Evolutionary conservation across 2,797 vertebrate species (phyloP), one percentile per base, ranked within the genome.

Genomic region (Catostomus latipinnis): DNA sequence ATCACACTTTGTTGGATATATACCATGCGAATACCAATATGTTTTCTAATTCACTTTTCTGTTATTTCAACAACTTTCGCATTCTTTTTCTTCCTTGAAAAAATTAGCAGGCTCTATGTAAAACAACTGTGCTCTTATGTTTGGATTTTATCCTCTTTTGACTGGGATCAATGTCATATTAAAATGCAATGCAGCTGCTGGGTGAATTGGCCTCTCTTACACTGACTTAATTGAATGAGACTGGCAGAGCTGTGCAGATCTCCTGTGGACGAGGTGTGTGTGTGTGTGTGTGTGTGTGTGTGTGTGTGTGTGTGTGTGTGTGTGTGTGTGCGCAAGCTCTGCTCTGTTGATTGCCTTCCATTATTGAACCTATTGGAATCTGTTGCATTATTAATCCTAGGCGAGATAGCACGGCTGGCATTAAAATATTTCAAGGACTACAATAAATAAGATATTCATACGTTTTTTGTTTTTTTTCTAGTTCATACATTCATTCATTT

Each of bases 361-460:
- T 92, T 91, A 90, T 90, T 89, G 84, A 90, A 89, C 87, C 73
- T 82, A 80, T 87, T 91, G 82, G 85, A 90, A 88, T 87, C 76
- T 81, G 71, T 88, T 92, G 82, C 80, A 91, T 91, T 89, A 91
- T 91, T 88, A 89, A 92, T 90, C 86, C 78, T 81, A 34, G 22
- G 66, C 74, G 57, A 86, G 87, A 89, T 90, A 88, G 84, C 76
- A 71, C 50, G 71, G 80, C 82, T 84, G 86, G 2, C 16, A 52
- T 84, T 75, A 85, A 87, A 82, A 82, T 84, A 88, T 90, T 86
- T 85, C 84, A 89, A 91, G 88, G 85, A 89, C 88, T 83, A 48
- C 76, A 87, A 90, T 91, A 86, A 92, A 93, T 92, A 90, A 91
- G 85, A 86, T 86, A 90, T 86, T 84, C 75, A 62, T 81, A 48